These are phyloP conservation scores for Geococcyx californianus DNA, from an alignment of 2,113 vertebrate species.

Conservation along the genomic window DNA sequence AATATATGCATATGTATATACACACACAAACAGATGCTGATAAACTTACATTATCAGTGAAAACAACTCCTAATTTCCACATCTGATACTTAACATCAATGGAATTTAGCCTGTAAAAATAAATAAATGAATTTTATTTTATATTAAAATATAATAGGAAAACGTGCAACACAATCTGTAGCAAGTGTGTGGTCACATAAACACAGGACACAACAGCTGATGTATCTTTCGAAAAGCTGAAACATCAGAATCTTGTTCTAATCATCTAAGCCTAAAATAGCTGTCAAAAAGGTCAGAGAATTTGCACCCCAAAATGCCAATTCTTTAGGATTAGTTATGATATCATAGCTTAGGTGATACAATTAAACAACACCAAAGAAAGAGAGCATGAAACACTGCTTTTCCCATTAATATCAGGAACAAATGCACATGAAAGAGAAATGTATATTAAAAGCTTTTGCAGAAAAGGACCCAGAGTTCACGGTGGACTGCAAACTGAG, in stretches of 20 bases:
- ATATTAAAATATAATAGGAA: not conserved
- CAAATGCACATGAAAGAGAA: too few species aligned
- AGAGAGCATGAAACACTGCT: too few species aligned
- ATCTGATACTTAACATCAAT: slow-evolving; percentile 98
- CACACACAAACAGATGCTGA: not conserved
- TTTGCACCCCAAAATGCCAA: not conserved
- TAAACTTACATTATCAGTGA: slow-evolving; percentile 93
- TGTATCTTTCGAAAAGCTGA: not conserved
- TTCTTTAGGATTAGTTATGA: not conserved
- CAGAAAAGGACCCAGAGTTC: too few species aligned
- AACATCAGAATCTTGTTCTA: not conserved
- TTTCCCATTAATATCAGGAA: not conserved
- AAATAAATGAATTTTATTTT: not conserved
- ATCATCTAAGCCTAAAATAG: not conserved
- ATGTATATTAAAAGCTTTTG: too few species aligned
- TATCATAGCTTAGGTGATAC: not conserved
- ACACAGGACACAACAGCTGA: not conserved
- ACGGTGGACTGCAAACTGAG: too few species aligned
- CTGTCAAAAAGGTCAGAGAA: not conserved
- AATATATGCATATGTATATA: not conserved
- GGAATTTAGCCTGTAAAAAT: slow-evolving; percentile 86
- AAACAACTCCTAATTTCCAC: slow-evolving; percentile 97
- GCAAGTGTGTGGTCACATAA: not conserved
- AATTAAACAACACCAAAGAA: not conserved
- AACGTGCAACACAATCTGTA: not conserved